phyloP scores from a whole-genome alignment of 2,797 vertebrate genomes.

The Cynodonichthys magdalenae region DNA sequence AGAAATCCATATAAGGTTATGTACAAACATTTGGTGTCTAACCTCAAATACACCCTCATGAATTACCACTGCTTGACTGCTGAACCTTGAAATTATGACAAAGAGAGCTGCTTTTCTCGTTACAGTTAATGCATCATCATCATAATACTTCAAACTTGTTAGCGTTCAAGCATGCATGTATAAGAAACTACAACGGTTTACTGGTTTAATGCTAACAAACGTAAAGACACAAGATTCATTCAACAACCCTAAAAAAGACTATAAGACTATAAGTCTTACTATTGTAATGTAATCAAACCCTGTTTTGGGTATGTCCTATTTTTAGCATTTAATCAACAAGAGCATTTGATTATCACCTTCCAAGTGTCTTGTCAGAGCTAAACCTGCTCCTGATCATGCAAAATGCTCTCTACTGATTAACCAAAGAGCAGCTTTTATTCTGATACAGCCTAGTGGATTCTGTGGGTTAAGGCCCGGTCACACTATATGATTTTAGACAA shows the following conservation, averaged over 20 bases:
- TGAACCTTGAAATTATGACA: conserved; percentile 41
- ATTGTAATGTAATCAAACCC: not conserved
- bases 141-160: conserved; percentile 41
- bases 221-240: not conserved
- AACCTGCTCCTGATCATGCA: not conserved
- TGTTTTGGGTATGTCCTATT: not conserved
- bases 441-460: no score
- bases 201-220: not conserved
- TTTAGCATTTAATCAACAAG: not conserved
- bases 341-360: not conserved
- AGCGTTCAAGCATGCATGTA: conserved; percentile 6
- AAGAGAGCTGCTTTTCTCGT: conserved; percentile 21
- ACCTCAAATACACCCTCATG: conserved; percentile 30
- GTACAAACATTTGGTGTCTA: conserved; percentile 35
- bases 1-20: conserved; percentile 55
- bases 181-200: conserved; percentile 15
- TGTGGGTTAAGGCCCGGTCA: no score
- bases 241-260: not conserved
- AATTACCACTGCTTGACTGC: conserved; percentile 45
- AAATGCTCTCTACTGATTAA: not conserved
- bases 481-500: no score
- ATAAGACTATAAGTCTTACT: not conserved
- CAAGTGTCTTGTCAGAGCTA: no score
- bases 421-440: no score
- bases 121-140: conserved; percentile 63